Evolutionary conservation across 1,140 invertebrate genomes (phyloP).

Genomic region (Dendroctonus valens): DNA sequence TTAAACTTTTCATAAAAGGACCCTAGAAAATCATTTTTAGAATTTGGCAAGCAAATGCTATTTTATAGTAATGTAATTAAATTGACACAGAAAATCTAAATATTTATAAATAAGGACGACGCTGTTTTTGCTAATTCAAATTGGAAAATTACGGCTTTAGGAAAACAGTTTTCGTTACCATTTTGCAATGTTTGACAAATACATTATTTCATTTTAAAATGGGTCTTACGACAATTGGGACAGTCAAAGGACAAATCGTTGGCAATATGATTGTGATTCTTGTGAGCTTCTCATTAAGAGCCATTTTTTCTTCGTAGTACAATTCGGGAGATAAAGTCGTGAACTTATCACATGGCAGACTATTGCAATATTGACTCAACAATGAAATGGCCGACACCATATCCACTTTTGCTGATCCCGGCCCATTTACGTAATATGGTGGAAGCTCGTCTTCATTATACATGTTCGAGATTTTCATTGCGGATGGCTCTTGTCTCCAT

Average conservation of each 20-base stretch:
- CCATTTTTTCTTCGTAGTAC: slow-evolving; percentile 47
- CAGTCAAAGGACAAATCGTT: slow-evolving; percentile 61
- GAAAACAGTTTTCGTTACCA: not conserved
- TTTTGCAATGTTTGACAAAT: not conserved
- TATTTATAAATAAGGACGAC: too few species aligned
- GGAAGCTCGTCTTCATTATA: slow-evolving; percentile 52
- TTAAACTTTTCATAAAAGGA: slow-evolving; percentile 55
- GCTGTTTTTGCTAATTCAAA: not conserved
- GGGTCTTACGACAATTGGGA: slow-evolving; percentile 14
- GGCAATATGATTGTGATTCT: slow-evolving; percentile 63
- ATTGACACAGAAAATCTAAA: too few species aligned
- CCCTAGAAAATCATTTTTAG: slow-evolving; percentile 55
- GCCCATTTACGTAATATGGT: slow-evolving; percentile 54
- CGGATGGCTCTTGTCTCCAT: slow-evolving; percentile 53
- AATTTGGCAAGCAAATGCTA: not conserved
- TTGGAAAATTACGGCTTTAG: too few species aligned
- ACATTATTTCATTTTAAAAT: not conserved
- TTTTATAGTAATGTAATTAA: not conserved
- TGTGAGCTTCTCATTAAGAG: slow-evolving; percentile 3
- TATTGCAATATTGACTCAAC: slow-evolving; percentile 76
- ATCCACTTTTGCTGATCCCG: slow-evolving; percentile 55
- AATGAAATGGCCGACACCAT: slow-evolving; percentile 67
- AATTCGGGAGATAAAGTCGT: slow-evolving; percentile 72
- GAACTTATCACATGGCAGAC: slow-evolving; percentile 80
- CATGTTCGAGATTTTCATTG: slow-evolving; percentile 54